Base-by-base conservation (phyloP, 1,140 invertebrate genomes). In the Musca domestica region DNA sequence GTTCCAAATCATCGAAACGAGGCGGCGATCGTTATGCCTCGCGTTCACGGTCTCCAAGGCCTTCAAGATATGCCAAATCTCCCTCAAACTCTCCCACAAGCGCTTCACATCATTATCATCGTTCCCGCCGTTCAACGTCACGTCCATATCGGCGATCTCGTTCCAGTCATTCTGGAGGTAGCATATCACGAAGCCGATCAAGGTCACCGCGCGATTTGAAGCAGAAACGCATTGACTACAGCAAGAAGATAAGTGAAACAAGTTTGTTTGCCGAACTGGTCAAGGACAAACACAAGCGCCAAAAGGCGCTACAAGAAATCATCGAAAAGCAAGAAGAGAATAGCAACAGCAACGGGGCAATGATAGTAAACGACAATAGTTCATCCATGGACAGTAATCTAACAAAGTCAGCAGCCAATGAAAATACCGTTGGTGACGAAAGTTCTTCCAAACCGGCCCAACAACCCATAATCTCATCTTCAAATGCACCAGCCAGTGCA, bases 251-350 rank as follows among this genome's bases (percentile, higher is more conserved):
- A 70, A 90, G 88, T 64, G 91, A 93, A 71, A 94, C 92, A 2
- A 94, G 92, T 79, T 83, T 95, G 1, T 95, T 95, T 79, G 93
- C 93, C 2, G 92, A 95, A 80, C 83, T 95, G 17, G 91, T 95
- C 0, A 94, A 94, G 74, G 90, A 92, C 74, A 89, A 90, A 69
- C 91, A 92, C 69, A 93, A 92, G 83, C 83, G 91, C 3, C 89
- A 91, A 71, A 84, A 92, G 73, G 91, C 90, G 15, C 81, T 87
- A 22, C 88, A 81, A 58, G 89, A 88, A 77, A 84, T 89, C 20
- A 81, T 88, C 67, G 86, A 89, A 64, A 86, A 85, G 69, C 85
- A 85, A 67, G 85, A 86, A 72, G 83, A 86, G 70, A 85, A 86
- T 34, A 78, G 76, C 71, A 80, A 81, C 61, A 80, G 76, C 56